A percentile compares a stretch with the other conserved stretches of the same genome.
Conservation (phyloP, 2,113 vertebrate species). For the Semnornis frantzii region DNA sequence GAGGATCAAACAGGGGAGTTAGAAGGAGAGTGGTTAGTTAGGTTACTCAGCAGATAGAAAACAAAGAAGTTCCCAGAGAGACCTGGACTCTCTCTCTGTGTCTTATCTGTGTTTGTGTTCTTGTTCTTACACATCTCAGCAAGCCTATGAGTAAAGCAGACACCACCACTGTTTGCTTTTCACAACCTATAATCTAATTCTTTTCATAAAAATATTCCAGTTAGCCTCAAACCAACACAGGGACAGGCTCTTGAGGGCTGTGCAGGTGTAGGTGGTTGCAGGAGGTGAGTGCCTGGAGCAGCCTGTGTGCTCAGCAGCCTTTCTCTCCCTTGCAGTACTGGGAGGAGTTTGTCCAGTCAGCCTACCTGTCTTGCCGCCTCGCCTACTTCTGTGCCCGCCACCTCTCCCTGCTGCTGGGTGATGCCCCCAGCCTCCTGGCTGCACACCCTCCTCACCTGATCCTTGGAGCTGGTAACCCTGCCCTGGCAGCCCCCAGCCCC, state of each 20-base stretch:
- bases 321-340: slow-evolving; percentile 70
- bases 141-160: no score
- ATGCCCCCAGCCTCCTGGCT: slow-evolving; percentile 60
- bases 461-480: slow-evolving; percentile 61
- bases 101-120: no score
- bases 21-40: no score
- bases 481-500: slow-evolving; percentile 66
- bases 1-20: no score
- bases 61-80: no score
- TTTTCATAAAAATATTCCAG: no score
- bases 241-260: not conserved
- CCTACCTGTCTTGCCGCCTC: slow-evolving; percentile 80
- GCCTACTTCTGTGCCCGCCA: slow-evolving; percentile 80
- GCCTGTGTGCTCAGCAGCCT: not conserved
- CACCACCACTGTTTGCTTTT: no score
- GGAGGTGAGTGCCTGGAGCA: not conserved
- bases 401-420: slow-evolving; percentile 72
- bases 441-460: slow-evolving; percentile 73
- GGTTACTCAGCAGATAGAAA: no score
- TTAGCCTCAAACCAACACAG: no score
- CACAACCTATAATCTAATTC: no score
- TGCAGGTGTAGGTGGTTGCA: not conserved
- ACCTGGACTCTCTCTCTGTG: no score
- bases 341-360: slow-evolving; percentile 82
- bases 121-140: no score